Evolutionary conservation across 2,888 invertebrate species (phyloP).

Genomic region (Euzophera pinguis): DNA sequence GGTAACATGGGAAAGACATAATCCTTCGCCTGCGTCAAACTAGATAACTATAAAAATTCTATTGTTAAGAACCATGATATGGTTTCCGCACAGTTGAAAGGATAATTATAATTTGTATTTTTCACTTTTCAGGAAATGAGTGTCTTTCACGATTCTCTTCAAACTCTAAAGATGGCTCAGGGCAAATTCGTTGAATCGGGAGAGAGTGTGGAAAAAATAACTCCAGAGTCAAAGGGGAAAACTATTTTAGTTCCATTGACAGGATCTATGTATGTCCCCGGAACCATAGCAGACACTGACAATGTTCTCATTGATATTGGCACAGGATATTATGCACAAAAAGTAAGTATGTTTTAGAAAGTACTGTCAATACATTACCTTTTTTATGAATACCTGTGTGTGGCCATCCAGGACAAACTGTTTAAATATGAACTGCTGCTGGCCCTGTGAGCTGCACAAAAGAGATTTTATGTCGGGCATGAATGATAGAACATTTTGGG

Average conservation of each 20-base stretch:
- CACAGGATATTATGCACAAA: constrained; percentile 97
- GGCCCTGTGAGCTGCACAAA: too few relatives aligned
- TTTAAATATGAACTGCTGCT: too few relatives aligned
- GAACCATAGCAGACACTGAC: constrained; percentile 89
- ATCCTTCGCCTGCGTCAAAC: too few relatives aligned
- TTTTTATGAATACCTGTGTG: too few relatives aligned
- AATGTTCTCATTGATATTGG: constrained; percentile 97
- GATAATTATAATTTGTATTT: background rate
- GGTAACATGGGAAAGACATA: too few relatives aligned
- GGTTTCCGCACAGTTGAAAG: too few relatives aligned
- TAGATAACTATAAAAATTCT: too few relatives aligned
- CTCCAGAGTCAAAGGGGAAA: constrained; percentile 87
- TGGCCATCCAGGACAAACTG: too few relatives aligned
- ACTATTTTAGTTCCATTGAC: constrained; percentile 96
- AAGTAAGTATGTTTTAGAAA: constrained; percentile 78
- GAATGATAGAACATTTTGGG: too few relatives aligned
- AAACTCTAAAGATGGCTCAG: constrained; percentile 93
- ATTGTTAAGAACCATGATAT: too few relatives aligned
- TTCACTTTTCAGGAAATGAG: constrained; percentile 84
- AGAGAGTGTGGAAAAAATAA: constrained; percentile 89
- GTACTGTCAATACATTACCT: too few relatives aligned
- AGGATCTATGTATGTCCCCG: constrained; percentile 98
- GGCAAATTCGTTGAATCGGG: constrained; percentile 93
- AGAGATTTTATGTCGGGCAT: too few relatives aligned
- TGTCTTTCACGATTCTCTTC: constrained; percentile 93